Conservation (phyloP, 2,113 vertebrate species). For the Laticauda laticaudata region DNA sequence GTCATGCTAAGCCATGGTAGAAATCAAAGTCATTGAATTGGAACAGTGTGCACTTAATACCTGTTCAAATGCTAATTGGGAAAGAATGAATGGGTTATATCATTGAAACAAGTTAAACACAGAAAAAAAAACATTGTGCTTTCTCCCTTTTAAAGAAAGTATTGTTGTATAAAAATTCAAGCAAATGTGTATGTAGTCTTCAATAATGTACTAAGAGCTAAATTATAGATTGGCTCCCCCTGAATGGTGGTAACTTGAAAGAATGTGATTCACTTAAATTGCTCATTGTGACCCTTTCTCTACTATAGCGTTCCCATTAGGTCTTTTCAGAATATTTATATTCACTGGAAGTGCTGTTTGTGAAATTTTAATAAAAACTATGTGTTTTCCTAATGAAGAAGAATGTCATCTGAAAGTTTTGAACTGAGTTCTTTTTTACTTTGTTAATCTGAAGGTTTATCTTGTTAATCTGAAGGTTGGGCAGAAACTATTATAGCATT, state of each 20-base stretch:
- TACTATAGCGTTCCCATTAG: not conserved
- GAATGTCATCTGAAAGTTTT: not conserved
- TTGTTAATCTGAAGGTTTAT: not conserved
- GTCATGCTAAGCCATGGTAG: slow-evolving; percentile 12
- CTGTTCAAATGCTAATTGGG: slow-evolving; percentile 16
- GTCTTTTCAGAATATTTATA: not conserved
- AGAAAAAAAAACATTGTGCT: not conserved
- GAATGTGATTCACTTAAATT: not conserved
- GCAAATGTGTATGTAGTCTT: not conserved
- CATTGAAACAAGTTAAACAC: not conserved
- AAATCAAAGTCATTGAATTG: not conserved
- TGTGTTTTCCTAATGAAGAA: not conserved
- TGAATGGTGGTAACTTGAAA: not conserved
- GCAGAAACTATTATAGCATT: not conserved
- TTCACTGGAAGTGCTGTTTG: not conserved
- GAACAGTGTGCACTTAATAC: slow-evolving; percentile 4
- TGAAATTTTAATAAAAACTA: not conserved
- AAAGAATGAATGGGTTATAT: slow-evolving; percentile 1
- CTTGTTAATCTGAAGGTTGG: not conserved
- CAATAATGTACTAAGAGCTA: not conserved
- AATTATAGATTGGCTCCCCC: not conserved
- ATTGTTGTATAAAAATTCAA: not conserved
- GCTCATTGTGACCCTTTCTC: not conserved
- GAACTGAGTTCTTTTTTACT: not conserved
- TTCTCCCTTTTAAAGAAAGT: not conserved